phyloP scores from a whole-genome alignment of 2,888 invertebrate species.

The Homarus gammarus region DNA sequence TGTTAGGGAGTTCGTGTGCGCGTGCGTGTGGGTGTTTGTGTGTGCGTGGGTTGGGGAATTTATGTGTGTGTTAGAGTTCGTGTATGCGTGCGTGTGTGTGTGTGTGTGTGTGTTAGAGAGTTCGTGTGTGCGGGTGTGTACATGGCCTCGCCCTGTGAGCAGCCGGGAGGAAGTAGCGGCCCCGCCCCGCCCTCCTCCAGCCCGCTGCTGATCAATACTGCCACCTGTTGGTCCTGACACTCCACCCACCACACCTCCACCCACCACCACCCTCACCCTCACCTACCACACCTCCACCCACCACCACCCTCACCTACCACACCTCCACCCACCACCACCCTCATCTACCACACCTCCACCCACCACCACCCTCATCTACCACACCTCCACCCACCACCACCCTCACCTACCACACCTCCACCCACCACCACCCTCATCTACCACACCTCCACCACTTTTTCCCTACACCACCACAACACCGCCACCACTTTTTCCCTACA shows the following conservation, averaged over 20 bases:
- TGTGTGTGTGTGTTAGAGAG: neutral
- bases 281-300: neutral
- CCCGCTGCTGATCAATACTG: neutral
- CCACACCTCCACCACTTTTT: neutral
- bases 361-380: neutral
- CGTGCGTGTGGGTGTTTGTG: too few relatives aligned
- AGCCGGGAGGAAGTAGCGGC: neutral
- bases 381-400: neutral
- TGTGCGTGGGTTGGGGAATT: too few relatives aligned
- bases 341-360: neutral
- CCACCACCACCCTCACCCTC: neutral
- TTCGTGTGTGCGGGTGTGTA: neutral
- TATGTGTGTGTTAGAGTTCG: too few relatives aligned
- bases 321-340: neutral
- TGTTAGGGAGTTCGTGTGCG: too few relatives aligned
- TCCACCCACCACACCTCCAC: neutral
- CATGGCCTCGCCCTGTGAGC: neutral
- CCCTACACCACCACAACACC: neutral
- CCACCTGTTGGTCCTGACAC: neutral
- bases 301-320: neutral
- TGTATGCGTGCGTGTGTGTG: too few relatives aligned
- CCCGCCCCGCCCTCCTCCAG: neutral
- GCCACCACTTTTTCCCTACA: neutral
- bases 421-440: neutral
- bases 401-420: neutral